Evolutionary conservation across 2,888 invertebrate genomes (phyloP).

Genomic region (Deroplatys truncata): DNA sequence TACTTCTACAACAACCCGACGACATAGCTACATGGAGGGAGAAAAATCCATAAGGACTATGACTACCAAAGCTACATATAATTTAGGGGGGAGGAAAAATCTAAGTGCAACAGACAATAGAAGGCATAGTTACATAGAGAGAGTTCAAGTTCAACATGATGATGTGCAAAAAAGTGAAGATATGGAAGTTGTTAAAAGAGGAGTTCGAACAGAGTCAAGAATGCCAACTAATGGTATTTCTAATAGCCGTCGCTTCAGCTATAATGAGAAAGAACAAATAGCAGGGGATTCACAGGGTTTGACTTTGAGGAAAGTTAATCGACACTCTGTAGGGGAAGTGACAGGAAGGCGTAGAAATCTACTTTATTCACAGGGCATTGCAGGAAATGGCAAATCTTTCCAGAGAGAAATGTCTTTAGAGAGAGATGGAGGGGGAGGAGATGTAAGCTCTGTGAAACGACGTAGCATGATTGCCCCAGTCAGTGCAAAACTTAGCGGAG

Average conservation of each 20-base stretch:
- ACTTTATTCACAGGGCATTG: not conserved
- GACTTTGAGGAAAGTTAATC: not conserved
- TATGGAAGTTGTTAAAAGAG: not conserved
- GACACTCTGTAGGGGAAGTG: not conserved
- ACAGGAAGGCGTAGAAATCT: not conserved
- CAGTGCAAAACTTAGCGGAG: not conserved
- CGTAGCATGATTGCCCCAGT: not conserved
- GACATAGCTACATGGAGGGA: slow-evolving; percentile 14
- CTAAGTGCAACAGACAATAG: not conserved
- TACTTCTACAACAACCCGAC: not conserved
- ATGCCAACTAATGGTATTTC: not conserved
- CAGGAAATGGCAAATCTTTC: not conserved
- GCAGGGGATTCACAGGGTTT: not conserved
- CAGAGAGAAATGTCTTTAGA: not conserved
- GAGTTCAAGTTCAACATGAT: not conserved
- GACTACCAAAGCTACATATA: not conserved
- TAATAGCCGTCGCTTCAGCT: not conserved
- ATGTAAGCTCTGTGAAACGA: not conserved
- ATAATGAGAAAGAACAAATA: not conserved
- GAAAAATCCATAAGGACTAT: not conserved
- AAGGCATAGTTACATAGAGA: slow-evolving; percentile 9
- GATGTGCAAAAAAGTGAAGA: not conserved
- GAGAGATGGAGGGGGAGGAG: not conserved
- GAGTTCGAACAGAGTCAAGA: not conserved
- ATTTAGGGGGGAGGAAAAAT: not conserved